These are phyloP conservation scores for Vesta saturnalis DNA, from an alignment of 2,888 invertebrate species.

Conservation along the genomic window DNA sequence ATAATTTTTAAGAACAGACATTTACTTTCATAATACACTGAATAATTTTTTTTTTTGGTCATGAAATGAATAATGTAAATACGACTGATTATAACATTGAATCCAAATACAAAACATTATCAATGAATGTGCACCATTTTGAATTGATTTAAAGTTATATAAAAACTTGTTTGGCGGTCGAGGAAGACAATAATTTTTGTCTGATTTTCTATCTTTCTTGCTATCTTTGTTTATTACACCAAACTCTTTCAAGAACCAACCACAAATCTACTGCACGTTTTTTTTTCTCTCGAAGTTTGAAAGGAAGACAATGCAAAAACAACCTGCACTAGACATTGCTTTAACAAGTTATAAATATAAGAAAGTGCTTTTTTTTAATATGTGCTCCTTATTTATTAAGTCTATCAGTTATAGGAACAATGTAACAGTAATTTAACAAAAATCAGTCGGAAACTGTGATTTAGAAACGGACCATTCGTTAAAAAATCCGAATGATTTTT, in stretches of 20 bases:
- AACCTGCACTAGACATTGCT: conserved; percentile 36
- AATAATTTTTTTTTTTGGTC: conserved; percentile 13
- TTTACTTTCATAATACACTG: conserved; percentile 15
- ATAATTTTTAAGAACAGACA: conserved; percentile 25
- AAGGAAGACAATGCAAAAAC: conserved; percentile 40
- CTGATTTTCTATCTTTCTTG: conserved; percentile 34
- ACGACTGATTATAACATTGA: conserved; percentile 14
- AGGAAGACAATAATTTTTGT: conserved; percentile 48
- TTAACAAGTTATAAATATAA: conserved; percentile 40
- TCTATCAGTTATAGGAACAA: conserved; percentile 45
- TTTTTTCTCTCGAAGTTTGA: conserved; percentile 17
- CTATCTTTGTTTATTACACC: conserved; percentile 31
- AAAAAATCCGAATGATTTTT: conserved; percentile 22
- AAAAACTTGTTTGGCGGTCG: conserved; percentile 49
- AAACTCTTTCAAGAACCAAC: conserved; percentile 27
- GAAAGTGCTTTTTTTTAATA: conserved; percentile 32
- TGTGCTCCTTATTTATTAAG: conserved; percentile 37
- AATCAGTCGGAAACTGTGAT: conserved; percentile 27
- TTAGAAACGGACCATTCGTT: background rate
- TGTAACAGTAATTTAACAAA: conserved; percentile 38
- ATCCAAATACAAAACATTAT: conserved; percentile 18
- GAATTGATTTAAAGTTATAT: conserved; percentile 44
- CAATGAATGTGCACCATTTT: conserved; percentile 45
- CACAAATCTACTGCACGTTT: conserved; percentile 27
- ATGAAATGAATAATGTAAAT: conserved; percentile 8